Evolutionary conservation across 1,140 invertebrate genomes (phyloP).

Genomic region (Carcinoscorpius rotundicauda): DNA sequence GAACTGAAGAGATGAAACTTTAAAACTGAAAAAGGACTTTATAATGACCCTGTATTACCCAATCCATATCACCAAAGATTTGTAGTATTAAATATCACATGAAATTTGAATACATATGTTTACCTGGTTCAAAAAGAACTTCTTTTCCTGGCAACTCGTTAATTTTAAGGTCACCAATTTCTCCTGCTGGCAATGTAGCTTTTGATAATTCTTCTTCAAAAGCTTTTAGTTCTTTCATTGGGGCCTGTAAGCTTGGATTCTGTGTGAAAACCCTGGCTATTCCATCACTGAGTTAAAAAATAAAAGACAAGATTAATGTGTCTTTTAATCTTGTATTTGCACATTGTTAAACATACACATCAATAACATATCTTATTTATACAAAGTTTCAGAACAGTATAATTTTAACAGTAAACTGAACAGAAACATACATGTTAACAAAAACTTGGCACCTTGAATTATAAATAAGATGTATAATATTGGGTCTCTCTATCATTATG

Average conservation of each 20-base stretch:
- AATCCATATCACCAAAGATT: neutral
- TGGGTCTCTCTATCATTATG: too few relatives aligned
- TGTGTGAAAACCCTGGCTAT: conserved; percentile 69
- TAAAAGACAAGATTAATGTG: conserved; percentile 2
- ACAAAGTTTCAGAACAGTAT: too few relatives aligned
- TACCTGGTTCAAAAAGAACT: conserved; percentile 59
- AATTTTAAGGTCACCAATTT: conserved; percentile 69
- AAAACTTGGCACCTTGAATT: too few relatives aligned
- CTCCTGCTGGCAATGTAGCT: conserved; percentile 42
- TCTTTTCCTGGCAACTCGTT: conserved; percentile 69
- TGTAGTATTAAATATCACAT: neutral
- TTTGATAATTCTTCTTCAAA: conserved; percentile 59
- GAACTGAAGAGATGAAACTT: too few relatives aligned
- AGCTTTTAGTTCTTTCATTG: conserved; percentile 41
- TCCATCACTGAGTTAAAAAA: conserved; percentile 57
- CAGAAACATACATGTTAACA: too few relatives aligned
- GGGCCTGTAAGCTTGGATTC: conserved; percentile 50
- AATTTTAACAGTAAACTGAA: too few relatives aligned
- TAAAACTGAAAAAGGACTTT: too few relatives aligned
- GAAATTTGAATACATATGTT: conserved; percentile 27
- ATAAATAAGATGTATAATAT: too few relatives aligned
- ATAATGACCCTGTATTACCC: too few relatives aligned
- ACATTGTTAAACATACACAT: too few relatives aligned
- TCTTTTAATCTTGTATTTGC: conserved; percentile 5
- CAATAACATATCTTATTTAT: too few relatives aligned